Evolutionary conservation across 1,140 invertebrate genomes (phyloP).

Genomic region (Drepana arcuata): DNA sequence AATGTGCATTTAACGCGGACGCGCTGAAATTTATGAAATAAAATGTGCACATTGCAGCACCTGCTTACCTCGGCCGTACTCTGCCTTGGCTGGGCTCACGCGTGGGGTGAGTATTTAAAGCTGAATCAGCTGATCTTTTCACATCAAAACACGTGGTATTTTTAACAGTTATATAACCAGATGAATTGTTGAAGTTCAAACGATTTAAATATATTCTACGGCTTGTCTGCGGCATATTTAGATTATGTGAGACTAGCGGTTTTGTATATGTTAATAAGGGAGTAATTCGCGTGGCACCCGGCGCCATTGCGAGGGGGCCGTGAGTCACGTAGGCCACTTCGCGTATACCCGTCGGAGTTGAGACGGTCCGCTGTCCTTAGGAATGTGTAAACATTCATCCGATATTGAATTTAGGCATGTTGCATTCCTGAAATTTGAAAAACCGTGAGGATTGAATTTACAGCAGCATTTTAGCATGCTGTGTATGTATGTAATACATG

Average conservation of each 20-base stretch:
- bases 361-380: too few relatives aligned
- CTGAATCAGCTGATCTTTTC: conserved; percentile 60
- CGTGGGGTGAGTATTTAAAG: conserved; percentile 58
- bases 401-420: too few relatives aligned
- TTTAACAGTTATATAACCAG: conserved; percentile 32
- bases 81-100: conserved; percentile 31
- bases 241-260: too few relatives aligned
- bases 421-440: conserved; percentile 29
- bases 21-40: conserved; percentile 48
- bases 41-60: conserved; percentile 53
- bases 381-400: too few relatives aligned
- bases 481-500: too few relatives aligned
- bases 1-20: conserved; percentile 46
- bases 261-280: conserved; percentile 46
- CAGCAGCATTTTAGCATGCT: too few relatives aligned
- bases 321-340: conserved; percentile 65
- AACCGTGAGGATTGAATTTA: background rate
- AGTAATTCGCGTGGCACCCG: conserved; percentile 51
- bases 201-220: too few relatives aligned
- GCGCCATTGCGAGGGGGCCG: conserved; percentile 52
- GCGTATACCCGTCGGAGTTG: conserved; percentile 36
- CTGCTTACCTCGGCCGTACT: conserved; percentile 34
- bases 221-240: too few relatives aligned
- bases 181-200: too few relatives aligned
- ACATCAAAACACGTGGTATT: conserved; percentile 59